These are phyloP conservation scores for Stenodera caucasica DNA, from an alignment of 2,888 invertebrate genomes.

Conservation along the genomic window DNA sequence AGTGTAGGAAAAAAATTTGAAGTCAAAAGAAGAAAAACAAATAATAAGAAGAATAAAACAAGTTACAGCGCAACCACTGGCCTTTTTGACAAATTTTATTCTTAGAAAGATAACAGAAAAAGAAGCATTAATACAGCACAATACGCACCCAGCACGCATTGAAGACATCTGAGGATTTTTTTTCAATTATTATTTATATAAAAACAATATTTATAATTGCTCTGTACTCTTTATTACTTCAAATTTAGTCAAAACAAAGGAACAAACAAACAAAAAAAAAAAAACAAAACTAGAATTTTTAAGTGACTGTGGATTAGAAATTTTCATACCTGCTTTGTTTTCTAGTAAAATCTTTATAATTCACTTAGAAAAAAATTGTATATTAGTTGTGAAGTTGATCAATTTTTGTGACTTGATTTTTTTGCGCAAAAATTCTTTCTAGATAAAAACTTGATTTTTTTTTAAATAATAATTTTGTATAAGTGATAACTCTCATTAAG, in stretches of 20 bases:
- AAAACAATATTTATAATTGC: slow-evolving; percentile 52
- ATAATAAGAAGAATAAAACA: slow-evolving; percentile 30
- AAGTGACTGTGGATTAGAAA: slow-evolving; percentile 55
- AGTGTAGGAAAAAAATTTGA: slow-evolving; percentile 58
- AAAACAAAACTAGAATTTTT: slow-evolving; percentile 51
- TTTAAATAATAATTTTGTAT: slow-evolving; percentile 14
- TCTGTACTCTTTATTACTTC: not conserved
- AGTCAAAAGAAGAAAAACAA: slow-evolving; percentile 49
- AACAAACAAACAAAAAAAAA: slow-evolving; percentile 19
- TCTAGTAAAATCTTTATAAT: slow-evolving; percentile 22
- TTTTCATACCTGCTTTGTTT: slow-evolving; percentile 42
- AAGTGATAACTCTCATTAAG: slow-evolving; percentile 40
- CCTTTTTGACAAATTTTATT: slow-evolving; percentile 49
- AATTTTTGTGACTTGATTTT: slow-evolving; percentile 28
- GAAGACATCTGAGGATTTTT: slow-evolving; percentile 85
- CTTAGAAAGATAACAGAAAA: not conserved
- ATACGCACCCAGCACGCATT: slow-evolving; percentile 85
- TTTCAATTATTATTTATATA: slow-evolving; percentile 51
- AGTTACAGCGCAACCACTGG: slow-evolving; percentile 55
- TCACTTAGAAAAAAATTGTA: slow-evolving; percentile 13
- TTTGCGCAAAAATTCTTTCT: no score
- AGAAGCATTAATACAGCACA: slow-evolving; percentile 56
- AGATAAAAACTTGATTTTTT: not conserved
- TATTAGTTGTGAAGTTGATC: slow-evolving; percentile 26
- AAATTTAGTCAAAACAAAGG: not conserved